Conservation (phyloP, 37 sponge, comb jelly and placozoan species). For the Corticium candelabrum region DNA sequence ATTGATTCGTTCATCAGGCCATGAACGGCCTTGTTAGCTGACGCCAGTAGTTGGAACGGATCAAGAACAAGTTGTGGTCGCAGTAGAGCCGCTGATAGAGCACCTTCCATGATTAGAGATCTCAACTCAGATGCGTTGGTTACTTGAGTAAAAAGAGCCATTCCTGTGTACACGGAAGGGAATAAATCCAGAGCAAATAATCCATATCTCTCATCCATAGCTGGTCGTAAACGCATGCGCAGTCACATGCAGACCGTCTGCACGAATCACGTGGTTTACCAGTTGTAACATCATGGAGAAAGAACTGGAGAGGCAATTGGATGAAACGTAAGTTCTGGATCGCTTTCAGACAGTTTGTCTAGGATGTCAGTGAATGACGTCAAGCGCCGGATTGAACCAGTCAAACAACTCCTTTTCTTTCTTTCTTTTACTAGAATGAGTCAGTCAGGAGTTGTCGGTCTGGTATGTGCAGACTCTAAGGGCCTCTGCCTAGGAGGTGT, state of each 20-base stretch:
- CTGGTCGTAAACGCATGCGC: background rate
- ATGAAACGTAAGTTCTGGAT: background rate
- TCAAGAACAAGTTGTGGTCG: background rate
- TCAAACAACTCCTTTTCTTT: background rate
- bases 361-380: too few species aligned
- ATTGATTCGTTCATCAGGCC: background rate
- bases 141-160: background rate
- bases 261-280: too few species aligned
- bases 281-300: too few species aligned
- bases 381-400: too few species aligned
- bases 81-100: background rate
- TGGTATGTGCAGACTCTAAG: background rate
- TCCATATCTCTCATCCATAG: background rate
- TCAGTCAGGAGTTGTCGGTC: background rate
- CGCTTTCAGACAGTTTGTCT: too few species aligned
- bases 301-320: background rate
- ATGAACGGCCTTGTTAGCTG: background rate
- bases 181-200: background rate
- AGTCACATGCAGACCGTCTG: background rate
- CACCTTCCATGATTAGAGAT: background rate
- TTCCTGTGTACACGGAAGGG: background rate
- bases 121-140: background rate
- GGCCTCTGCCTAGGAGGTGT: background rate
- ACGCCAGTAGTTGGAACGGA: background rate
- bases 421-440: background rate